Conservation (phyloP, 2,888 invertebrate genomes). For the Pandemis cinnamomeana region DNA sequence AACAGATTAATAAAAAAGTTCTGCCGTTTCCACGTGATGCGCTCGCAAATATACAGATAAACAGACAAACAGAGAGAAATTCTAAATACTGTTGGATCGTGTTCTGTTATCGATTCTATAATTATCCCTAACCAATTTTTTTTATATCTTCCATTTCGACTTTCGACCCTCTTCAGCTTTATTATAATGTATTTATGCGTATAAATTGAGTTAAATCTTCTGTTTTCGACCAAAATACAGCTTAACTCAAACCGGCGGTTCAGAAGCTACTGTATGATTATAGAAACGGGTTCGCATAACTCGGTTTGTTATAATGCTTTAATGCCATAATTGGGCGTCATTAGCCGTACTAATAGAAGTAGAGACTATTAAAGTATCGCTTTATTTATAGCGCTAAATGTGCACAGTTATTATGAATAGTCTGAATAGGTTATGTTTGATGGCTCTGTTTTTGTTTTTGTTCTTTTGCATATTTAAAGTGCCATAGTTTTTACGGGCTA, state of each 20-base stretch:
- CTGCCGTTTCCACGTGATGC: too few species aligned
- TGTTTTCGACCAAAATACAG: neutral
- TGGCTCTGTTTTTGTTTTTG: neutral
- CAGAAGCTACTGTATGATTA: constrained; percentile 30
- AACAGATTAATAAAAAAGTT: too few species aligned
- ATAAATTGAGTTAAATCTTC: neutral
- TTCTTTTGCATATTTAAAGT: neutral
- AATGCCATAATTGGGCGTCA: constrained; percentile 35
- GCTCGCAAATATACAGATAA: too few species aligned
- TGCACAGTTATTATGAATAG: constrained; percentile 18
- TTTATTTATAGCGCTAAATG: constrained; percentile 39
- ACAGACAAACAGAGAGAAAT: too few species aligned
- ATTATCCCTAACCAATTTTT: too few species aligned
- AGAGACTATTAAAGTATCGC: constrained; percentile 37
- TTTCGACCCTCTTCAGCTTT: too few species aligned
- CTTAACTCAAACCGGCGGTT: neutral
- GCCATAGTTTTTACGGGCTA: neutral
- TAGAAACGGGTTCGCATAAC: constrained; percentile 28
- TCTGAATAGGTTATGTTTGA: neutral
- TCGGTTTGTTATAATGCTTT: constrained; percentile 29
- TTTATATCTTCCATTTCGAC: too few species aligned
- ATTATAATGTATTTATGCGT: too few species aligned
- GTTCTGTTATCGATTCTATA: too few species aligned
- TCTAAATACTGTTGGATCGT: too few species aligned
- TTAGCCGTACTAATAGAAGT: constrained; percentile 35